Evolutionary conservation across 2,888 invertebrate genomes (phyloP), one percentile per base, ranked within the genome.

Genomic region (Oxystoma pomonae): DNA sequence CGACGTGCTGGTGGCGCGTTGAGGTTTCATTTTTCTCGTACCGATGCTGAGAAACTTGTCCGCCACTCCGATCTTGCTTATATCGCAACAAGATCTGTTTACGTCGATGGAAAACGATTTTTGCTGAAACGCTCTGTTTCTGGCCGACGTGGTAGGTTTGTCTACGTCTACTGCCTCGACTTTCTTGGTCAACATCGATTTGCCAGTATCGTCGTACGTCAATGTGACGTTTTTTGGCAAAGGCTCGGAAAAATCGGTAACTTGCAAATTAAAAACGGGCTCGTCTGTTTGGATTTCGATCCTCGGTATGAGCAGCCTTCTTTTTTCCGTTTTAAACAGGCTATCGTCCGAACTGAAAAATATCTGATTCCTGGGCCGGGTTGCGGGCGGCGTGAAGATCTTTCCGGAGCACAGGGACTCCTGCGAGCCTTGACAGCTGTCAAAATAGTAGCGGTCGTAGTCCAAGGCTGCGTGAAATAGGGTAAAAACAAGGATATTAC

Each of bases 321-420:
- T 70, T 61, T 72, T 71, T 70, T 78, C 79, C 9, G 75, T 73
- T 70, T 77, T 78, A 67, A 79, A 81, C 20, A 81, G 68, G 65
- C 76, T 79, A 66, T 81, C 81, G 65, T 80, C 80, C 1, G 80
- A 80, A 65, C 75, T 76, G 70, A 80, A 80, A 70, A 81, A 81
- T 9, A 80, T 70, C 67, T 78, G 76, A 59, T 75, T 75, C 72
- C 78, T 78, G 2, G 77, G 76, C 71, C 75, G 75, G 12, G 71
- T 66, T 1, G 77, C 75, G 2, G 79, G 79, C 16, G 80, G 79
- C 2, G 80, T 79, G 67, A 75, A 80, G 55, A 78, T 70, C 58
- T 72, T 72, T 61, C 72, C 69, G 59, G 69, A 72, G 19, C 75
- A 69, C 16, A 72, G 69, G 60, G 75, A 76, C 67, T 75, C 73